Percentiles rank a stretch among this genome's conserved stretches.
Conservation (phyloP, 2,113 vertebrate species). For the Vanacampus margaritifer region DNA sequence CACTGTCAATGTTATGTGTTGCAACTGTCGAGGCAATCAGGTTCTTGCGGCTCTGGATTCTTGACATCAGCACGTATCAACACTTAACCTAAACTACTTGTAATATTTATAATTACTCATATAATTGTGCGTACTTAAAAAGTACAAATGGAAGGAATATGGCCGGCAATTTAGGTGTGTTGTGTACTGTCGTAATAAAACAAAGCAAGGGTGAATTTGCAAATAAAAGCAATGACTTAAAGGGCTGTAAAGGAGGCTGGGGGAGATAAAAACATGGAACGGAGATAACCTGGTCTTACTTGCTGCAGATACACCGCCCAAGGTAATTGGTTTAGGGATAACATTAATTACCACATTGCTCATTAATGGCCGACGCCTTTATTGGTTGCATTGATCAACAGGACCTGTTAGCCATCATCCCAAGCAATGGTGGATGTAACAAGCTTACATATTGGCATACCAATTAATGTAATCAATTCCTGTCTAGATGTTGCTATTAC, state of each 20-base stretch:
- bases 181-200: not conserved
- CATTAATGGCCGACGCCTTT: conserved; percentile 99
- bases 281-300: conserved; percentile 73
- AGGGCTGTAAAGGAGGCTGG: conserved; percentile 33
- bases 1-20: conserved; percentile 25
- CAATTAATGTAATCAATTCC: conserved; percentile 99
- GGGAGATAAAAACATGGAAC: conserved; percentile 42
- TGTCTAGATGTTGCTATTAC: conserved; percentile 90
- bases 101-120: conserved; percentile 24
- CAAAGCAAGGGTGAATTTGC: not conserved
- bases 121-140: conserved; percentile 8
- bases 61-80: conserved; percentile 9
- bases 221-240: conserved; percentile 20
- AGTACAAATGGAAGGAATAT: not conserved
- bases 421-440: conserved; percentile 99
- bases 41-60: conserved; percentile 41
- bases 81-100: conserved; percentile 8
- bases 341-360: conserved; percentile 99
- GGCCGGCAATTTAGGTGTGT: not conserved
- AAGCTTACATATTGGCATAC: conserved; percentile 99
- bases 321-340: conserved; percentile 97
- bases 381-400: conserved; percentile 99
- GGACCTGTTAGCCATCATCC: conserved; percentile 95
- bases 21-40: conserved; percentile 47
- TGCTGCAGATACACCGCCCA: conserved; percentile 71